Percentiles rank a stretch among this genome's conserved stretches.
phyloP scores from a whole-genome alignment of 2,113 vertebrate genomes.

The Uria aalge region DNA sequence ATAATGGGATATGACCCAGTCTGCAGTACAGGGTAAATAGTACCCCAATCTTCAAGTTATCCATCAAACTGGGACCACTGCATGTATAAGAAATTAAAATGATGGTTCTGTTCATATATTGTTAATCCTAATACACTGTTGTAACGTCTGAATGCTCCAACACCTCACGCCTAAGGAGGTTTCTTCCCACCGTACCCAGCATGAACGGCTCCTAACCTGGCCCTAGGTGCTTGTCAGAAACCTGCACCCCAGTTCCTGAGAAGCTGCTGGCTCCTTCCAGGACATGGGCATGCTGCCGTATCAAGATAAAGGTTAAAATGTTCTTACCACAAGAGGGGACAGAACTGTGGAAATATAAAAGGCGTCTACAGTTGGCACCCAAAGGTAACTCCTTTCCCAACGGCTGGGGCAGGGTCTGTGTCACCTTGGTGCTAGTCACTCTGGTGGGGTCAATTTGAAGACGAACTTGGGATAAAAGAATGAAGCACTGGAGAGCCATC shows the following conservation, averaged over 20 bases:
- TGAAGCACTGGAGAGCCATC: background rate
- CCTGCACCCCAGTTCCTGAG: background rate
- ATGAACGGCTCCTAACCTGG: background rate
- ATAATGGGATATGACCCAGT: rapidly evolving
- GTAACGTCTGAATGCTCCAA: background rate
- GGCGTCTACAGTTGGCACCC: background rate
- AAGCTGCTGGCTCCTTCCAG: background rate
- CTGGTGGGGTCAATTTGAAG: background rate
- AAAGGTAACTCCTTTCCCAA: background rate
- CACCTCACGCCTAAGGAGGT: background rate
- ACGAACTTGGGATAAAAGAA: background rate
- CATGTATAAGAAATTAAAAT: background rate
- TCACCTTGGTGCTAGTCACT: background rate
- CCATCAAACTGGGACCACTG: background rate
- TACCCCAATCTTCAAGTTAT: background rate
- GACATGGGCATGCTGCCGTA: background rate
- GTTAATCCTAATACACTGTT: background rate
- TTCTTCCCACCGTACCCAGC: background rate
- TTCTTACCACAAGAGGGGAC: background rate
- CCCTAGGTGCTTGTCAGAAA: background rate
- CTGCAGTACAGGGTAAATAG: background rate
- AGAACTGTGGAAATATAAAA: background rate
- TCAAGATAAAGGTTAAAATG: background rate
- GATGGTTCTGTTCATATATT: background rate
- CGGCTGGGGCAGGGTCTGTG: background rate